Base-by-base conservation (phyloP, 2,888 invertebrate genomes). In the Sabatieria punctata region DNA sequence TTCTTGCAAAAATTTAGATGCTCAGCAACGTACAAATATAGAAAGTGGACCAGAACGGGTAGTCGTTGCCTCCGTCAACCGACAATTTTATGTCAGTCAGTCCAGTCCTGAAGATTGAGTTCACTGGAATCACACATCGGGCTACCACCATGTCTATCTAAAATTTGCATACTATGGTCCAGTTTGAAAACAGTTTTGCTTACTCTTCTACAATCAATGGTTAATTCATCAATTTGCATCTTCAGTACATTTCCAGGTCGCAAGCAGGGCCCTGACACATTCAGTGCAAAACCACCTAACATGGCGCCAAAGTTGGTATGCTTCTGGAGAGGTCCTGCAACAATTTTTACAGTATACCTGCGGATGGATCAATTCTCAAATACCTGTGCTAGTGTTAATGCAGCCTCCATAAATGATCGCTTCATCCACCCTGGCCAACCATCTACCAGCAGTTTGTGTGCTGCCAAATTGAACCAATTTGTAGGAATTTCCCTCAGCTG, bases 391-490 rank as follows among this genome's bases (percentile, higher is more conserved):
- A 24, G 50, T 55, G 38, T 72, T 70, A 42, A 65, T 68, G 65
- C 91, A 91, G 33, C 83, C 84, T 40, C 89, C 91, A 63, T 82
- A 76, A 64, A 88, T 76, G 63, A 91, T 85, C 61, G 80, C 81
- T 63, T 91, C 91, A 59, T 91, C 91, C 50, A 91, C 79, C 53
- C 91, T 77, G 70, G 89, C 89, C 59, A 88, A 78, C 61, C 89
- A 91, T 54, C 91, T 74, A 44, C 91, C 46, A 22, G 41, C 33
- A 15, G 41, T 42, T 26, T 41, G 41, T 18, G 47, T 43, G 11
- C 23, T 23, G 21, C 47, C 47, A 33, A 42, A 47, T 41, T 41
- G 41, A n/a, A 49, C 46, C 43, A 51, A 26, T 35, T 51, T 52
- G 50, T 52, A 52, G 4, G 57, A 57, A 41, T 56, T 58, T 18